Evolutionary conservation across 2,888 invertebrate species (phyloP), one percentile per base, ranked within the genome.

Genomic region (Leptopterna dolabrata): DNA sequence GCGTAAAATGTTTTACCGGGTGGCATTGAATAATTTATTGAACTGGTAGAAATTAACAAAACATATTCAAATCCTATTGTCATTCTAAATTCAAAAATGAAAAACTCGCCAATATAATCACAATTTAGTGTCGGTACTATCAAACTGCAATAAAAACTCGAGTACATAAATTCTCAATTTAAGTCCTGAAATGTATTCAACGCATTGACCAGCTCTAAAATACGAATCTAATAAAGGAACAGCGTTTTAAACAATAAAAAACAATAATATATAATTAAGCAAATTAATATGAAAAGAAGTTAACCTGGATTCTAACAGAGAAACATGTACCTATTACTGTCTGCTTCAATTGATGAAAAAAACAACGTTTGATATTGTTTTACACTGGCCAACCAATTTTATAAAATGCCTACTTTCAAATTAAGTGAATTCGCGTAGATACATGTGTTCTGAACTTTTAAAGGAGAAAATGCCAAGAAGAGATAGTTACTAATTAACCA

Each of bases 151-250:
- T 63, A 63, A 63, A 63, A 19, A 63, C 63, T 13, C 1, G 63
- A 63, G 63, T 63, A 63, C 63, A 63, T 63, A 63, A 63, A 63
- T 63, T 63, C 63, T 63, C 63, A 63, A 63, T 63, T 63, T 24
- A 19, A 63, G 19, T 24, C 11, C 19, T 11, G 63, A 63, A 24
- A 63, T 24, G 24, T 1, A 63, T 63, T 24, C 24, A 24, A 9
- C 63, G 6, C n/a, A 16, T 51, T 51, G 0, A 16, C 51, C 51
- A 51, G 51, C 51, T 51, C 51, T 51, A 19, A 6, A n/a, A 51
- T n/a, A 0, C n/a, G 51, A 51, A n/a, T 0, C 0, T 51, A 51
- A 51, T n/a, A 4, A 51, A n/a, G 51, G n/a, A 51, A 51, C 16
- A 16, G 4, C 45, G 3, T 45, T 45, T n/a, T 36, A 2, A 36